Base-by-base conservation (phyloP, 2,888 invertebrate species). In the Pachliopta kotzebuea region DNA sequence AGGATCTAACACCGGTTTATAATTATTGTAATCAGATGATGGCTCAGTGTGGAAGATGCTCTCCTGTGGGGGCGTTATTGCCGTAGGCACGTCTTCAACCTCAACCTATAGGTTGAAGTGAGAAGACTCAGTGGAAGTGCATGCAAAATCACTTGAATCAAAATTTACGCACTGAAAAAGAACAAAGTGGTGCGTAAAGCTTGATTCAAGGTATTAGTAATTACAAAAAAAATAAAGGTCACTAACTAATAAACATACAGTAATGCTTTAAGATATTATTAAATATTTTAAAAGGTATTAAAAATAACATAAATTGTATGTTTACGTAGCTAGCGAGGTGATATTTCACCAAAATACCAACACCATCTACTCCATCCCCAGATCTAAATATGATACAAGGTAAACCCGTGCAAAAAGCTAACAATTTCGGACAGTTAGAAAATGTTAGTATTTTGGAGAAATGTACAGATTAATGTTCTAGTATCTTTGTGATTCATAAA, bases 371-470 rank as follows among this genome's bases (percentile, higher is more conserved):
- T 74, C 72, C 69, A 74, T 78, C 78, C 83, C 81, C 78, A 74
- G 76, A 74, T 76, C 71, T 69, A 60, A 79, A 70, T 69, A 72
- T 69, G 74, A 72, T 75, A 70, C 74, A 73, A 1, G n/a, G 81
- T 24, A 71, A 69, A 75, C 77, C 78, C 84, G 85, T 85, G 82
- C 83, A 79, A 75, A 70, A 82, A 85, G 80, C 78, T 74, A 75
- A 73, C 76, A 70, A 70, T 68, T 70, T 75, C 69, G 70, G 72
- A 70, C 73, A 73, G 77, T 86, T 82, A 83, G 81, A 85, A 75
- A 76, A 83, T 85, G 90, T 91, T 90, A 91, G 91, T 91, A 91
- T 91, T 91, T 91, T 90, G 91, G 90, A 85, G 86, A 90, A 90
- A 86, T 78, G 74, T 72, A 72, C 77, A 75, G 64, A 62, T 70